Conservation (phyloP, 2,113 vertebrate genomes). For the Phyllostomus hastatus region DNA sequence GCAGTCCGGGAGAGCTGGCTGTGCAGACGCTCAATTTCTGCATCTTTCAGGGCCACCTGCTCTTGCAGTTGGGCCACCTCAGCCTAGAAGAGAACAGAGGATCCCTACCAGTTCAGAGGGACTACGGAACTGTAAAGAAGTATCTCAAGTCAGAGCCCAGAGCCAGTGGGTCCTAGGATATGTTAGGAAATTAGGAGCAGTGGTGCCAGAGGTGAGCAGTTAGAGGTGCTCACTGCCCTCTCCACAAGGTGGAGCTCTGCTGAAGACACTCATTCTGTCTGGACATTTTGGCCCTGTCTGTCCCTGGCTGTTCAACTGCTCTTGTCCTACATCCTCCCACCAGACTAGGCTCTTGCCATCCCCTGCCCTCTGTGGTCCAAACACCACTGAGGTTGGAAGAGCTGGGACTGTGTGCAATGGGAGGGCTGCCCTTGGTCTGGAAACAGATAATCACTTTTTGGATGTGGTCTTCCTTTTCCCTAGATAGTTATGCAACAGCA, state of each 20-base stretch:
- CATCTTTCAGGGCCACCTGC: constrained; percentile 90
- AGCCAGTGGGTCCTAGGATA: not conserved
- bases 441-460: not conserved
- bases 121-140: not conserved
- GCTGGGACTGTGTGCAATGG: not conserved
- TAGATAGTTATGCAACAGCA: not conserved
- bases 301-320: not conserved
- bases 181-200: not conserved
- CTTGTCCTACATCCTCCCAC: not conserved
- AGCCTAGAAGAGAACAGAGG: constrained; percentile 81
- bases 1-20: constrained; percentile 89
- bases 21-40: constrained; percentile 93
- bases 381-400: not conserved
- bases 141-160: not conserved
- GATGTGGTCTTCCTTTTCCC: not conserved
- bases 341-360: not conserved
- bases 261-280: not conserved
- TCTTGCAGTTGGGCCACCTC: constrained; percentile 95
- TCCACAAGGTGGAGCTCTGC: not conserved
- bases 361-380: not conserved
- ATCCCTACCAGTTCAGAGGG: not conserved
- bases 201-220: not conserved
- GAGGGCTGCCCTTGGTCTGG: not conserved
- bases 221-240: not conserved
- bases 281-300: not conserved